A percentile compares a stretch with the other conserved stretches of the same genome.
Conservation (phyloP, 2,797 vertebrate species). For the Pseudocheirus occidentalis region DNA sequence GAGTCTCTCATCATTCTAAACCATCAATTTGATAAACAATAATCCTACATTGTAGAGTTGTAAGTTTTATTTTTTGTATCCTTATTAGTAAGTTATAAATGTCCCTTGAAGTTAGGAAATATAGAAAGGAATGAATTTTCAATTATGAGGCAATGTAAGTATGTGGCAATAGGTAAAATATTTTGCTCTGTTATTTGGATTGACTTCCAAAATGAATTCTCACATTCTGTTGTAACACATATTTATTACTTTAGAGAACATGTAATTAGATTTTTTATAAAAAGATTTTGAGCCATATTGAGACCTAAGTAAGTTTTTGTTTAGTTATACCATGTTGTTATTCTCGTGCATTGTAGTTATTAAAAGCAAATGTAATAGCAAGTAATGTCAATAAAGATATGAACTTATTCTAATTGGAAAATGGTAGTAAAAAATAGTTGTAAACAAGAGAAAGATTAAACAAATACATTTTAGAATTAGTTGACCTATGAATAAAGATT, state of each 20-base stretch:
- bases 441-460: constrained; percentile 36
- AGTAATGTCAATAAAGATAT: constrained; percentile 53
- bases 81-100: constrained; percentile 53
- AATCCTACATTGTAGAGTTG: constrained; percentile 27
- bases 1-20: neutral
- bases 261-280: constrained; percentile 31
- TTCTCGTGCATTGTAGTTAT: constrained; percentile 59
- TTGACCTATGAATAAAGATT: constrained; percentile 35
- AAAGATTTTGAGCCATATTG: constrained; percentile 7
- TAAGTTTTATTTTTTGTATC: constrained; percentile 34
- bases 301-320: constrained; percentile 44
- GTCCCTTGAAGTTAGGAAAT: constrained; percentile 8
- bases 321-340: constrained; percentile 48
- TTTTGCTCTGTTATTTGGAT: constrained; percentile 49
- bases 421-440: constrained; percentile 30
- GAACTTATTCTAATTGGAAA: constrained; percentile 26
- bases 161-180: neutral
- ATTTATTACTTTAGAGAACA: constrained; percentile 61
- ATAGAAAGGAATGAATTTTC: constrained; percentile 4
- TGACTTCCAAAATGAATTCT: constrained; percentile 47
- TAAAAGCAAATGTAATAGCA: constrained; percentile 42
- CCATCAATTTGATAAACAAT: constrained; percentile 42
- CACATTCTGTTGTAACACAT: constrained; percentile 45
- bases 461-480: constrained; percentile 19
- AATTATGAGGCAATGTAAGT: constrained; percentile 43